Percentiles rank a stretch among this genome's conserved stretches.
phyloP scores from a whole-genome alignment of 1,140 invertebrate species.

The Augochlora pura region DNA sequence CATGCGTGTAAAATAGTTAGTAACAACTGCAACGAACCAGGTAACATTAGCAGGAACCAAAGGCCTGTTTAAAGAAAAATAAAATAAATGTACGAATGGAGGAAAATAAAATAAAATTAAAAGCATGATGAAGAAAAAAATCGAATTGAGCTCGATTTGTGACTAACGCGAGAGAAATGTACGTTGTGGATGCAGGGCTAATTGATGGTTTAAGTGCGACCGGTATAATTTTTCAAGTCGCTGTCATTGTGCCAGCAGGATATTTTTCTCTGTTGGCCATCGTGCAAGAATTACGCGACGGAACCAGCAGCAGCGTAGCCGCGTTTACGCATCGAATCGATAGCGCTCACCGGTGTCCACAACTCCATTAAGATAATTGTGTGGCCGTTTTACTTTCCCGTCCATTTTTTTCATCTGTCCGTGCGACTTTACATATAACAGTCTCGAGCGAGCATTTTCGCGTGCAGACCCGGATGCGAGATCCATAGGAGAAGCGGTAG shows the following conservation, averaged over 20 bases:
- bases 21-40: no score
- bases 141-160: no score
- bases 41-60: no score
- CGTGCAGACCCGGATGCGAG: neutral
- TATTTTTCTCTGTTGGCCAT: neutral
- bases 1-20: no score
- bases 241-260: neutral
- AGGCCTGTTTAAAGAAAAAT: no score
- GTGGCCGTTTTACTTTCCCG: constrained; percentile 50
- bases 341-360: constrained; percentile 72
- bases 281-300: neutral
- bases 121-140: no score
- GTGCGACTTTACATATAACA: constrained; percentile 26
- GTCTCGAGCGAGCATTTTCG: constrained; percentile 27
- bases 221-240: neutral
- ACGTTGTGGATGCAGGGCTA: neutral
- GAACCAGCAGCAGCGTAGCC: constrained; percentile 5
- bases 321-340: constrained; percentile 66
- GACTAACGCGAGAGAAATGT: no score
- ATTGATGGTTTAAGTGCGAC: neutral
- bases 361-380: constrained; percentile 79
- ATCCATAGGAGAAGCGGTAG: neutral
- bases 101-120: no score
- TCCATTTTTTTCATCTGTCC: constrained; percentile 49
- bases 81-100: no score